phyloP scores from a whole-genome alignment of 53 echinoderm and acorn worm species.

The Paelopatides confundens region DNA sequence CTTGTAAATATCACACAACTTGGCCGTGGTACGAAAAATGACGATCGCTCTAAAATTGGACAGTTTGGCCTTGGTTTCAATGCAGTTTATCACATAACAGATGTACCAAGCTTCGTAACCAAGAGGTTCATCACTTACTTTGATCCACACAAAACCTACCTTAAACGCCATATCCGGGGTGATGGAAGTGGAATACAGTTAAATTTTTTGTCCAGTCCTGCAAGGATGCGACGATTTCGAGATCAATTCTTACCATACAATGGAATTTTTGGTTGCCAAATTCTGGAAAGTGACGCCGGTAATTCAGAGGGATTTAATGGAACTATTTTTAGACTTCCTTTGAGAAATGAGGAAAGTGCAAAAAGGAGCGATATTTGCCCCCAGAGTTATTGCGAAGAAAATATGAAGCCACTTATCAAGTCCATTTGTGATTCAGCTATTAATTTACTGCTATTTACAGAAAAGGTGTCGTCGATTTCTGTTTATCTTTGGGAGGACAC shows the following conservation, averaged over 20 bases:
- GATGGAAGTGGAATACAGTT: conserved; percentile 77
- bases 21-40: conserved; percentile 78
- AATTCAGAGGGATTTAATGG: conserved; percentile 44
- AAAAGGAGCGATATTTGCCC: conserved; percentile 63
- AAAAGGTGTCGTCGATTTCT: conserved; percentile 69
- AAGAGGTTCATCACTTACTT: conserved; percentile 78
- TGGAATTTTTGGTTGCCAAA: conserved; percentile 79
- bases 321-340: conserved; percentile 86
- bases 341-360: conserved; percentile 70
- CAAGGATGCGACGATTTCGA: conserved; percentile 59
- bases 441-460: conserved; percentile 82
- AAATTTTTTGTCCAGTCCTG: conserved; percentile 56
- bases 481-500: neutral
- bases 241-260: conserved; percentile 91
- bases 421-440: conserved; percentile 65
- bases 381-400: conserved; percentile 55
- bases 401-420: conserved; percentile 49
- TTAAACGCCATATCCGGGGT: conserved; percentile 59
- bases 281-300: neutral
- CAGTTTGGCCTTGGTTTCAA: conserved; percentile 93
- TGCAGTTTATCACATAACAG: conserved; percentile 94
- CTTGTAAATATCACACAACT: conserved; percentile 84
- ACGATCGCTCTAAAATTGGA: conserved; percentile 79
- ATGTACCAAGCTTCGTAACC: conserved; percentile 88
- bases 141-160: conserved; percentile 79